Evolutionary conservation across 2,797 vertebrate species (phyloP).

Genomic region (Myotis daubentonii): DNA sequence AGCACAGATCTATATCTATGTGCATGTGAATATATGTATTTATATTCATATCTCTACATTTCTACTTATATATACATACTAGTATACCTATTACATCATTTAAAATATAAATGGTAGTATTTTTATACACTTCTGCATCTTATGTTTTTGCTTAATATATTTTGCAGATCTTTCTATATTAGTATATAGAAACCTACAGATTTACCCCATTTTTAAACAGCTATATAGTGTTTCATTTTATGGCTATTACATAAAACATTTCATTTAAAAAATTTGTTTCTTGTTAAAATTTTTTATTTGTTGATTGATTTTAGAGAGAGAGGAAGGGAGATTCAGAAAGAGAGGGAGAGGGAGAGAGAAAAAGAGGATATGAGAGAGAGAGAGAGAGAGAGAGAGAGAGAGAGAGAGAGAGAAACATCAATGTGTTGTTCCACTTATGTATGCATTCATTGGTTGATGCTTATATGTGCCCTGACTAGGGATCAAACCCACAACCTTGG

Average conservation of each 20-base stretch:
- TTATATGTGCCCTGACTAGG: too few relatives aligned
- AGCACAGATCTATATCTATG: neutral
- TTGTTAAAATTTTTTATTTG: too few relatives aligned
- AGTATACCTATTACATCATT: neutral
- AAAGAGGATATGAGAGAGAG: too few relatives aligned
- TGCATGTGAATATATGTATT: neutral
- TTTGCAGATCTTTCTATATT: neutral
- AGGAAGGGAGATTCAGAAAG: too few relatives aligned
- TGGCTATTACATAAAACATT: neutral
- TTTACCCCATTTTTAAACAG: neutral
- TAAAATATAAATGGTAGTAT: neutral
- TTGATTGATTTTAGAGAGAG: too few relatives aligned
- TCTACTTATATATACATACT: neutral
- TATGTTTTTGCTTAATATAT: neutral
- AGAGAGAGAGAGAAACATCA: too few relatives aligned
- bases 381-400: too few relatives aligned
- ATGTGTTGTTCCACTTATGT: too few relatives aligned
- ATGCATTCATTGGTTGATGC: too few relatives aligned
- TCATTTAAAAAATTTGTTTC: neutral
- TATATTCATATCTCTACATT: neutral
- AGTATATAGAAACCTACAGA: neutral
- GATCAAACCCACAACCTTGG: too few relatives aligned
- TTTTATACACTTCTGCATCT: slow-evolving; percentile 5
- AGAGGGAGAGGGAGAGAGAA: too few relatives aligned
- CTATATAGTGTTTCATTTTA: neutral